phyloP scores from a whole-genome alignment of 2,888 invertebrate genomes.

The Cyclophora albipunctata region DNA sequence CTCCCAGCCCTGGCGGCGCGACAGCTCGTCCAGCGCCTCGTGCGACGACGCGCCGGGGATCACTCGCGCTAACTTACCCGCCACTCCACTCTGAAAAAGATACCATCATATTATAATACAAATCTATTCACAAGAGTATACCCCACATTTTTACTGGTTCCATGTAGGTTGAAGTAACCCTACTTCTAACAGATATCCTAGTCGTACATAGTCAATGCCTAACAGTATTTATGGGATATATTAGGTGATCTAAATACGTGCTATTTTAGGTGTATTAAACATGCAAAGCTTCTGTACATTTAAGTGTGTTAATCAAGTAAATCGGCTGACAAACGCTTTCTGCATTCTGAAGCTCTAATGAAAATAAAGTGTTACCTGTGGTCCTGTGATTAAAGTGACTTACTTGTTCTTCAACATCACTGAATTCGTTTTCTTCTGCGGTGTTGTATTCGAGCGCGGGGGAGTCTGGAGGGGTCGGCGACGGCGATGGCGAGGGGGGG shows the following conservation, averaged over 20 bases:
- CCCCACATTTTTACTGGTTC: not conserved
- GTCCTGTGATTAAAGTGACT: slow-evolving; percentile 28
- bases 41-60: slow-evolving; percentile 78
- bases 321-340: slow-evolving; percentile 19
- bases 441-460: slow-evolving; percentile 31
- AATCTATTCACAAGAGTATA: not conserved
- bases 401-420: slow-evolving; percentile 47
- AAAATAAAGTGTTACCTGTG: slow-evolving; percentile 15
- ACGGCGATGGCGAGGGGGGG: slow-evolving; percentile 47
- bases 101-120: not conserved
- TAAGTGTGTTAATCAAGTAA: slow-evolving; percentile 31
- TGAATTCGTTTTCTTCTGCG: slow-evolving; percentile 28
- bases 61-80: slow-evolving; percentile 88
- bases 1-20: slow-evolving; percentile 92
- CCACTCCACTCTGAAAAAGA: slow-evolving; percentile 85
- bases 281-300: slow-evolving; percentile 31
- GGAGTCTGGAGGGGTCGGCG: slow-evolving; percentile 38
- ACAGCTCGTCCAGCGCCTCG: slow-evolving; percentile 85
- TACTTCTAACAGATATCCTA: too few relatives aligned
- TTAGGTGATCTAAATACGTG: too few relatives aligned
- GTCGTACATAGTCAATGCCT: too few relatives aligned
- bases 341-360: slow-evolving; percentile 4
- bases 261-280: slow-evolving; percentile 8
- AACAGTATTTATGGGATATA: too few relatives aligned
- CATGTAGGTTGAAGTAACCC: not conserved